Percentiles rank a stretch among this genome's conserved stretches.
Conservation (phyloP, 2,797 vertebrate genomes). For the Kryptopterus vitreolus region DNA sequence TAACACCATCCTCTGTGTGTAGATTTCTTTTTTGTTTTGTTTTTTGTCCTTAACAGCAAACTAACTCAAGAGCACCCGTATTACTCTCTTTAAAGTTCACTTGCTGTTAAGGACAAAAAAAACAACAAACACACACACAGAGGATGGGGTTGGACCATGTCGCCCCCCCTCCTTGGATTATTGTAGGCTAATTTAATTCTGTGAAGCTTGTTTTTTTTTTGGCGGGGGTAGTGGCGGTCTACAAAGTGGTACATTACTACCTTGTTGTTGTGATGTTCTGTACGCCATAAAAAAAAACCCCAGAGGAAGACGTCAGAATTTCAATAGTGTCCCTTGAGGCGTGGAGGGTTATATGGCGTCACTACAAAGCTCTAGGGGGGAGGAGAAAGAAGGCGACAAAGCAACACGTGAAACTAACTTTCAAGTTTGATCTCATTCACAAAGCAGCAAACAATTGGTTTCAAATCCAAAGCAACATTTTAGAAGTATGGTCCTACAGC, state of each 20-base stretch:
- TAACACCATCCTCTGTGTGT: too few relatives aligned
- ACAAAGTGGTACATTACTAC: background rate
- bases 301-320: background rate
- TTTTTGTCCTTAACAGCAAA: too few relatives aligned
- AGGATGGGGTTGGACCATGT: slow-evolving; percentile 9
- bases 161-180: background rate
- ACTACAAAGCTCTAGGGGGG: background rate
- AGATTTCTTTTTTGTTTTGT: too few relatives aligned
- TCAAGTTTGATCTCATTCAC: too few relatives aligned
- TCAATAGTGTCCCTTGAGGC: background rate
- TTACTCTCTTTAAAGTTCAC: background rate
- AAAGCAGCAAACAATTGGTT: too few relatives aligned
- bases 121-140: slow-evolving; percentile 43
- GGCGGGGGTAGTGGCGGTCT: too few relatives aligned
- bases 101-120: slow-evolving; percentile 44
- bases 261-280: background rate
- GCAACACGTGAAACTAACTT: too few relatives aligned
- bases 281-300: background rate
- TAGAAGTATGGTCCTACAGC: too few relatives aligned
- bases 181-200: slow-evolving; percentile 67
- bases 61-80: background rate
- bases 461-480: too few relatives aligned
- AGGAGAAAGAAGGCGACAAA: background rate
- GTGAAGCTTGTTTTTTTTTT: too few relatives aligned
- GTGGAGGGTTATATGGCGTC: background rate